phyloP scores from a whole-genome alignment of 1,140 invertebrate genomes.

The Anagrus nilaparvatae region DNA sequence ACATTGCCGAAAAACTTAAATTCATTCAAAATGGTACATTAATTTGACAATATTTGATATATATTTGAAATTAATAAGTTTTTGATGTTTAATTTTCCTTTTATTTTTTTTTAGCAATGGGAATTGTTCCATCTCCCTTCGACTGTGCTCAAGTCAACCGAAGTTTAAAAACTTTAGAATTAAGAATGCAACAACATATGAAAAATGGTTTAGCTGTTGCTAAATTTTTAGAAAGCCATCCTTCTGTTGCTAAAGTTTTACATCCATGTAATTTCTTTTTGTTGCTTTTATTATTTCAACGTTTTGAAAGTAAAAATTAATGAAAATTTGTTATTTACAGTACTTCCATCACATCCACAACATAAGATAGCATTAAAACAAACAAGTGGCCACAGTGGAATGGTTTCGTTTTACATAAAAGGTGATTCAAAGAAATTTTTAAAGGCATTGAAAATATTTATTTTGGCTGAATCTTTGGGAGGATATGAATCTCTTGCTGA shows the following conservation, averaged over 20 bases:
- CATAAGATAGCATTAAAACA: constrained; percentile 75
- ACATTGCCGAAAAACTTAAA: constrained; percentile 59
- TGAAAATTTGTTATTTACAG: constrained; percentile 35
- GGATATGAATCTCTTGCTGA: constrained; percentile 89
- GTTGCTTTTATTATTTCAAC: not conserved
- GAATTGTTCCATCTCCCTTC: constrained; percentile 90
- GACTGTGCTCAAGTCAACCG: constrained; percentile 92
- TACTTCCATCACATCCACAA: constrained; percentile 85
- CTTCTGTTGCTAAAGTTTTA: constrained; percentile 67
- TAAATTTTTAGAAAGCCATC: constrained; percentile 68
- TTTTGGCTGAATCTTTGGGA: constrained; percentile 90
- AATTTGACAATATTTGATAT: constrained; percentile 2
- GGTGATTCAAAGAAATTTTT: constrained; percentile 75
- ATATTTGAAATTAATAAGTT: constrained; percentile 7
- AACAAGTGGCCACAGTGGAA: constrained; percentile 83
- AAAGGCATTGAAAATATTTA: constrained; percentile 68
- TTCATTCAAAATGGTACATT: constrained; percentile 83
- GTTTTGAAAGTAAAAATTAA: not conserved
- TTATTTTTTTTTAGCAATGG: constrained; percentile 56
- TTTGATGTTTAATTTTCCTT: constrained; percentile 2
- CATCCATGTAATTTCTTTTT: constrained; percentile 59
- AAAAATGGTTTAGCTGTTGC: constrained; percentile 68
- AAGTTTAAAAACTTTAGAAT: constrained; percentile 84
- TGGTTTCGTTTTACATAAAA: constrained; percentile 81
- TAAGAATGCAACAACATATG: constrained; percentile 86